Base-by-base conservation (phyloP, 2,888 invertebrate genomes). In the Fragum fragum region DNA sequence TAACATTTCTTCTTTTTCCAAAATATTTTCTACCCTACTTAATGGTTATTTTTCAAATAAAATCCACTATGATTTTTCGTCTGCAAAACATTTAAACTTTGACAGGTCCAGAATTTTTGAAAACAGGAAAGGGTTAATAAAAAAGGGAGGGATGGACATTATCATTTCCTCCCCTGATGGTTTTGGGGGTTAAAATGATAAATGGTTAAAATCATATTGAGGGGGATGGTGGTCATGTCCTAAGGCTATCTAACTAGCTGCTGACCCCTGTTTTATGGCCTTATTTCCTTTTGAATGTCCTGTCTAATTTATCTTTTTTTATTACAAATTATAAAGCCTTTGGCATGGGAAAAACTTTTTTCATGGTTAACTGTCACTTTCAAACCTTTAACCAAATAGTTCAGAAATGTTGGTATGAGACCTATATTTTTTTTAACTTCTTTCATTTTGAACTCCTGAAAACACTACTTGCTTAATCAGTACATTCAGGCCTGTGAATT, bases 231-330 rank as follows among this genome's bases (percentile, higher is more conserved):
- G n/a, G 47, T n/a, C 47, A 47, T 9, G 47, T 14, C 47, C 47
- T 14, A 16, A 14, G n/a, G 47, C 47, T n/a, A 47, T 47, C 47
- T 47, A 47, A 14, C 47, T 47, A 18, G 47, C 47, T 26, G 26
- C 26, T 57, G 57, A 57, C 26, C 57, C 57, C 57, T 57, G 18
- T 1, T 57, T 57, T 28, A 57, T 57, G 57, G 26, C 57, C 23
- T 5, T 26, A 16, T 57, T 57, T 57, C 57, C 21, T 28, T 57
- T 57, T 57, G 57, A 14, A 2, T 11, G 16, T 7, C 28, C 57
- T 28, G 57, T 61, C 61, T 32, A 61, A 61, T 61, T 61, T 61
- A 61, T 61, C 61, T 61, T 66, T 66, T n/a, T 66, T 66, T 66
- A 66, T 66, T 39, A 66, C 66, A 39, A 66, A 66, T 42, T 42